A percentile compares a stretch with the other conserved stretches of the same genome.
Evolutionary conservation across 1,140 invertebrate species (phyloP).

Genomic region (Macrotrachela quadricornifera): DNA sequence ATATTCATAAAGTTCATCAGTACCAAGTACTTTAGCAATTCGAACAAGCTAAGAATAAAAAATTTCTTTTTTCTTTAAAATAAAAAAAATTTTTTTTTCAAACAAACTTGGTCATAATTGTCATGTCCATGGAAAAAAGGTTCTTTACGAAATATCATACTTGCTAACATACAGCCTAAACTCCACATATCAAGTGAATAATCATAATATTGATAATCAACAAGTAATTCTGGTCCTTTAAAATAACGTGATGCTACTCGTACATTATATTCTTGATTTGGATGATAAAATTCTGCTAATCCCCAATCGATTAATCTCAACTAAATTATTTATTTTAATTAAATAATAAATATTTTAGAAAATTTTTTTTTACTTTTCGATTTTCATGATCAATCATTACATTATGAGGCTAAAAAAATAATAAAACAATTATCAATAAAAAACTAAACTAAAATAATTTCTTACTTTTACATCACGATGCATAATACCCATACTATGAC

Average conservation of each 20-base stretch:
- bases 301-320: constrained; percentile 98
- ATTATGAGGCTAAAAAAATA: constrained; percentile 55
- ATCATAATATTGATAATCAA: constrained; percentile 97
- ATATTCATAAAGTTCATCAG: constrained; percentile 96
- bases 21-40: constrained; percentile 97
- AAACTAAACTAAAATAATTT: too few species aligned
- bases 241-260: constrained; percentile 94
- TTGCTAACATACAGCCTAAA: constrained; percentile 94
- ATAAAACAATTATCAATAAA: too few species aligned
- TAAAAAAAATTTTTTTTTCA: neutral
- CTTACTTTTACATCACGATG: constrained; percentile 64
- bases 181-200: constrained; percentile 97
- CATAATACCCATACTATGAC: constrained; percentile 99
- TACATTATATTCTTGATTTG: constrained; percentile 97
- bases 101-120: constrained; percentile 79
- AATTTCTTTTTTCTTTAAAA: too few species aligned
- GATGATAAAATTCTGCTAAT: constrained; percentile 97
- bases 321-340: constrained; percentile 17
- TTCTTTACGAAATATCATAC: constrained; percentile 99
- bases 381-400: constrained; percentile 99
- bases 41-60: constrained; percentile 48
- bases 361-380: constrained; percentile 43
- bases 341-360: too few species aligned
- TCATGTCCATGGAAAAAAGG: constrained; percentile 99
- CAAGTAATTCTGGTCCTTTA: constrained; percentile 80